phyloP scores from a whole-genome alignment of 2,797 vertebrate species.

The Halcyon chelicuti region DNA sequence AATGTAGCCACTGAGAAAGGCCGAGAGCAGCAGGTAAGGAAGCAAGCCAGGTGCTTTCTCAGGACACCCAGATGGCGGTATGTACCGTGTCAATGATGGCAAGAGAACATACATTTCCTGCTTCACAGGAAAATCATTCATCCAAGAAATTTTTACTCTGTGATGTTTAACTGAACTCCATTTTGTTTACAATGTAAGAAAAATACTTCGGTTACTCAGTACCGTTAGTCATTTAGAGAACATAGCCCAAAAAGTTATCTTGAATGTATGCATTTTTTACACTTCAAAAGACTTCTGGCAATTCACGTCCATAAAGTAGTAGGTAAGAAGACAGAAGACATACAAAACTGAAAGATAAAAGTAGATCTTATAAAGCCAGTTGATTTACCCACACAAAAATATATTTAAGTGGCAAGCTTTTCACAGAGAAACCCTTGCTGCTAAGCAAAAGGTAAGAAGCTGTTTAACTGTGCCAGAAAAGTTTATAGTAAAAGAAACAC shows the following conservation, averaged over 20 bases:
- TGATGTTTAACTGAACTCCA: neutral
- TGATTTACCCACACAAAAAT: neutral
- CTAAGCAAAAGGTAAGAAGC: neutral
- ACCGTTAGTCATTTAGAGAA: neutral
- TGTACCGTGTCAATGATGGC: neutral
- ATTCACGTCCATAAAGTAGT: neutral
- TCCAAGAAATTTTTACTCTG: neutral
- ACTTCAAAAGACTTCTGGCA: neutral
- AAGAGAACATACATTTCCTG: neutral
- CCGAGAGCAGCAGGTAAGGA: neutral
- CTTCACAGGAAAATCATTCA: slow-evolving; percentile 7
- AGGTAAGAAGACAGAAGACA: neutral
- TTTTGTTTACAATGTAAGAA: neutral
- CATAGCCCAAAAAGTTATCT: neutral
- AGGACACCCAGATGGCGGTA: neutral
- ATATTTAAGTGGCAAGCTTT: neutral
- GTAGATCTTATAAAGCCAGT: neutral
- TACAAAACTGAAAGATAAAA: neutral
- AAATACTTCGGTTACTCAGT: neutral
- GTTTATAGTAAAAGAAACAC: neutral
- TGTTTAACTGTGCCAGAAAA: neutral
- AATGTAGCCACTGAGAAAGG: neutral
- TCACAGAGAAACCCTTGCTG: neutral
- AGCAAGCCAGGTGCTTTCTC: neutral
- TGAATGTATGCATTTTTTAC: neutral